Evolutionary conservation across 1,140 invertebrate species (phyloP).

Genomic region (Metopolophium dirhodum): DNA sequence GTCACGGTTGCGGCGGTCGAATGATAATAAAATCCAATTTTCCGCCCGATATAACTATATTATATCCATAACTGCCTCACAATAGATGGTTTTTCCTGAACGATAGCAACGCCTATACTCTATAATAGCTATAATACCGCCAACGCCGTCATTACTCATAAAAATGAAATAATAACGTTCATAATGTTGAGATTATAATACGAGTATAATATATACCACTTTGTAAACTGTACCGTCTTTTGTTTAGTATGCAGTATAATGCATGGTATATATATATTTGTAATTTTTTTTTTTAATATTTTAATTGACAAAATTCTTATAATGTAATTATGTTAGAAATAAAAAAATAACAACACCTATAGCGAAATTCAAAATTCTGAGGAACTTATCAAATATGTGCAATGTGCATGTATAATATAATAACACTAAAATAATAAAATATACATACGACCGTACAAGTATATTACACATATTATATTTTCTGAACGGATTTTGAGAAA

Average conservation of each 20-base stretch:
- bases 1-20: neutral
- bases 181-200: neutral
- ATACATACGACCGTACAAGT: too few relatives aligned
- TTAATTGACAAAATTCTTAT: neutral
- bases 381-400: neutral
- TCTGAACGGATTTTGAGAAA: too few relatives aligned
- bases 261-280: too few relatives aligned
- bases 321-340: neutral
- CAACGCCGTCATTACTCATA: neutral
- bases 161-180: neutral
- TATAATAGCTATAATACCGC: neutral
- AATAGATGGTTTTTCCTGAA: neutral
- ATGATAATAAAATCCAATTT: conserved; percentile 30
- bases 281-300: neutral
- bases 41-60: conserved; percentile 31
- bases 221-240: too few relatives aligned
- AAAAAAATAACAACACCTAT: too few relatives aligned
- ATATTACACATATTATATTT: too few relatives aligned
- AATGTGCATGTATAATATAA: neutral
- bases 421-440: too few relatives aligned
- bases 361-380: too few relatives aligned
- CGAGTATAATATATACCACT: neutral
- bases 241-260: too few relatives aligned
- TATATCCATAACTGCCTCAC: neutral
- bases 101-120: neutral